phyloP scores from a whole-genome alignment of 2,113 vertebrate genomes.

The Ptyas mucosa region DNA sequence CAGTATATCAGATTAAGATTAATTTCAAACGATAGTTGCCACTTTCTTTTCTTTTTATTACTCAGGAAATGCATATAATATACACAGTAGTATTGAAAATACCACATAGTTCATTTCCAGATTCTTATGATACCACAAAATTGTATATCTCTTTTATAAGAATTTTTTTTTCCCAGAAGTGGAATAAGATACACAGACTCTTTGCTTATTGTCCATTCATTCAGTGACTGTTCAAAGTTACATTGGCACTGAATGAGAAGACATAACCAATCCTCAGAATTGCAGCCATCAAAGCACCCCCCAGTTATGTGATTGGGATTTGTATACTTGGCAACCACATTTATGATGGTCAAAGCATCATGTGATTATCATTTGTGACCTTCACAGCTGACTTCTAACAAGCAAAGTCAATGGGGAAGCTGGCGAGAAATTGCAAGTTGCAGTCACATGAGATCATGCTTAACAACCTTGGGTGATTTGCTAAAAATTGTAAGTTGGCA shows the following conservation, averaged over 20 bases:
- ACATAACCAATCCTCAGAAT: not conserved
- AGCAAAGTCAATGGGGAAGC: not conserved
- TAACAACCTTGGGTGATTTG: not conserved
- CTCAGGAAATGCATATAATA: slow-evolving; percentile 13
- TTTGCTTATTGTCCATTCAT: not conserved
- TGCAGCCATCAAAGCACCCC: not conserved
- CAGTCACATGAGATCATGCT: not conserved
- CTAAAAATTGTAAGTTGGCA: not conserved
- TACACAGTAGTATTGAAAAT: not conserved
- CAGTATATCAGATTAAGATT: slow-evolving; percentile 20
- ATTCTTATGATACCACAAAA: not conserved
- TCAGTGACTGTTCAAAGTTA: not conserved
- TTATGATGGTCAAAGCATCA: not conserved
- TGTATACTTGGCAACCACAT: not conserved
- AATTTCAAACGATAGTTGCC: not conserved
- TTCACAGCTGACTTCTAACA: not conserved
- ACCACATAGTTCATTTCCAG: not conserved
- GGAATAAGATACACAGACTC: not conserved
- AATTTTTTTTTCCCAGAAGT: not conserved
- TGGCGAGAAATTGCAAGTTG: not conserved
- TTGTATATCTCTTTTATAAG: not conserved
- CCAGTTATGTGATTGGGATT: not conserved
- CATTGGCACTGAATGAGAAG: not conserved
- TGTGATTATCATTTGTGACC: not conserved
- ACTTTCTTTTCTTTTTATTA: slow-evolving; percentile 18